Conservation (phyloP, 1,140 invertebrate species). For the Anoplolepis gracilipes region DNA sequence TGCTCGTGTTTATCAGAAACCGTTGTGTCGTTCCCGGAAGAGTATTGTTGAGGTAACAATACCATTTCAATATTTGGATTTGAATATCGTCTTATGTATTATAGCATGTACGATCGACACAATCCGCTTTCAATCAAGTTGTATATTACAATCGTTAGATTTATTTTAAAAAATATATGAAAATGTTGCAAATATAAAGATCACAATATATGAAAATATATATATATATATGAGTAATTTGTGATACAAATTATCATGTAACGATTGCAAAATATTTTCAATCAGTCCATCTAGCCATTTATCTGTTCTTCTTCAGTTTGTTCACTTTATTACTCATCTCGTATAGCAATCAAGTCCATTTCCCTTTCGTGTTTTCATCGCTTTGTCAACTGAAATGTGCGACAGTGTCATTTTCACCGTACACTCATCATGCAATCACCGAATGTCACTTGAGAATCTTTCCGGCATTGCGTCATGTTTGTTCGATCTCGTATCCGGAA, state of each 20-base stretch:
- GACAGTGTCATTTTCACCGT: conserved; percentile 14
- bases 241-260: not conserved
- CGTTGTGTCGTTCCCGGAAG: conserved; percentile 29
- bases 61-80: conserved; percentile 57
- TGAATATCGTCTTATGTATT: conserved; percentile 26
- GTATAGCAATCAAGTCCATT: conserved; percentile 21
- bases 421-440: conserved; percentile 32
- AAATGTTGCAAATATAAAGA: conserved; percentile 3
- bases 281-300: not conserved
- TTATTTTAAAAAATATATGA: not conserved
- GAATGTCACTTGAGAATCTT: not conserved
- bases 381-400: conserved; percentile 19
- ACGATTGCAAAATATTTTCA: not conserved
- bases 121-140: not conserved
- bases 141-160: not conserved
- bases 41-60: conserved; percentile 66
- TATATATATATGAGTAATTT: not conserved
- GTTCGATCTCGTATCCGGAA: not conserved
- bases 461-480: not conserved
- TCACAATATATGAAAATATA: not conserved
- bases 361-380: conserved; percentile 15
- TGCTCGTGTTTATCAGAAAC: conserved; percentile 55
- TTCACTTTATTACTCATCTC: conserved; percentile 10
- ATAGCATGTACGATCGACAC: not conserved
- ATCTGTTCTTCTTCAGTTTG: not conserved